A percentile compares a stretch with the other conserved stretches of the same genome.
Evolutionary conservation across 2,113 vertebrate species (phyloP).

Genomic region (Cercopithecus mona): DNA sequence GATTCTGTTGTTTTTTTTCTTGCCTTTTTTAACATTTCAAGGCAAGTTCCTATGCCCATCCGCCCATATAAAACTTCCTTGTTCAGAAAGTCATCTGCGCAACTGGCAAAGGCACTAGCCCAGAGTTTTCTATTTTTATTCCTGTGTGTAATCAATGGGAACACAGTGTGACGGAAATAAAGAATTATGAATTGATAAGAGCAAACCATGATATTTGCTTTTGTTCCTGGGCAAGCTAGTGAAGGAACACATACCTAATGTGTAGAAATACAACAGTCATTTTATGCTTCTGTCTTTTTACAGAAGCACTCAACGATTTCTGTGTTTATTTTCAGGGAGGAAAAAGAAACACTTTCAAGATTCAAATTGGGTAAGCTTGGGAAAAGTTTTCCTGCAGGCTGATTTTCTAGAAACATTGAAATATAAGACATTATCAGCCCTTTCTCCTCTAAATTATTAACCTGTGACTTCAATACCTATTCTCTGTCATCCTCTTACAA

Average conservation of each 20-base stretch:
- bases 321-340: not conserved
- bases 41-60: not conserved
- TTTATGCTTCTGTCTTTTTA: not conserved
- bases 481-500: not conserved
- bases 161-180: slow-evolving; percentile 49
- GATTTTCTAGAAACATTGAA: slow-evolving; percentile 24
- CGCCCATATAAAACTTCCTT: slow-evolving; percentile 42
- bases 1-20: not conserved
- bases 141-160: slow-evolving; percentile 51
- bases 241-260: not conserved
- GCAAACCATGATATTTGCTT: slow-evolving; percentile 39
- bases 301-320: not conserved
- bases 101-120: slow-evolving; percentile 36
- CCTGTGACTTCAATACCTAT: not conserved
- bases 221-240: slow-evolving; percentile 37
- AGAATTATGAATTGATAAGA: slow-evolving; percentile 60
- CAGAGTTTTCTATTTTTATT: slow-evolving; percentile 61
- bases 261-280: not conserved
- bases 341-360: slow-evolving; percentile 1
- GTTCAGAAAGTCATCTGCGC: slow-evolving; percentile 46
- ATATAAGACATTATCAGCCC: not conserved
- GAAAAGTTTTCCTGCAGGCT: not conserved
- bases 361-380: not conserved
- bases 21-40: slow-evolving; percentile 37
- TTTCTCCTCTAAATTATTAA: slow-evolving; percentile 12